Evolutionary conservation across 2,888 invertebrate species (phyloP).

Genomic region (Ophion ellenae): DNA sequence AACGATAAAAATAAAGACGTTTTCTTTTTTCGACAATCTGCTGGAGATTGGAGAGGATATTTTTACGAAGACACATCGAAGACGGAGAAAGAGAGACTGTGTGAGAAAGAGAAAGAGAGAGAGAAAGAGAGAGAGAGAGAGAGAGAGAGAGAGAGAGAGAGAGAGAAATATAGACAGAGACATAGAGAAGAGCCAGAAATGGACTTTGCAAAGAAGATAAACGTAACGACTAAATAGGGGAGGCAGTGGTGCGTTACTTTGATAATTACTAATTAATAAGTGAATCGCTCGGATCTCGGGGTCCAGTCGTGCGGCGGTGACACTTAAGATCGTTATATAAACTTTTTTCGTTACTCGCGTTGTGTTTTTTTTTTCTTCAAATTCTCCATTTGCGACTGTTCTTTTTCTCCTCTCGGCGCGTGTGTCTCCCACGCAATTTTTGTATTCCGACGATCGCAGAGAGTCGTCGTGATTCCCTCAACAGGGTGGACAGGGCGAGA

Average conservation of each 20-base stretch:
- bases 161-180: constrained; percentile 1
- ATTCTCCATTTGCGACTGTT: background rate
- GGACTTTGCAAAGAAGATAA: constrained; percentile 32
- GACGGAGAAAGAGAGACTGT: background rate
- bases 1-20: background rate
- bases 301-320: constrained; percentile 64
- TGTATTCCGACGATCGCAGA: background rate
- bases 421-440: background rate
- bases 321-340: constrained; percentile 51
- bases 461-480: background rate
- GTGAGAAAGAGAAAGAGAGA: background rate
- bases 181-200: constrained; percentile 26
- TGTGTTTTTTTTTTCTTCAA: constrained; percentile 28
- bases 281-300: constrained; percentile 64
- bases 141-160: constrained; percentile 28
- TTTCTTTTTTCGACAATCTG: background rate
- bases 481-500: background rate
- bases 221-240: constrained; percentile 73
- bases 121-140: background rate
- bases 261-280: constrained; percentile 69
- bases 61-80: background rate
- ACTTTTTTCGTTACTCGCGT: constrained; percentile 22
- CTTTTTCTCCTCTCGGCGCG: background rate
- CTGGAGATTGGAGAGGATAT: background rate
- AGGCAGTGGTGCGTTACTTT: constrained; percentile 81